Evolutionary conservation across 2,888 invertebrate species (phyloP).

Genomic region (Oscheius sp.): DNA sequence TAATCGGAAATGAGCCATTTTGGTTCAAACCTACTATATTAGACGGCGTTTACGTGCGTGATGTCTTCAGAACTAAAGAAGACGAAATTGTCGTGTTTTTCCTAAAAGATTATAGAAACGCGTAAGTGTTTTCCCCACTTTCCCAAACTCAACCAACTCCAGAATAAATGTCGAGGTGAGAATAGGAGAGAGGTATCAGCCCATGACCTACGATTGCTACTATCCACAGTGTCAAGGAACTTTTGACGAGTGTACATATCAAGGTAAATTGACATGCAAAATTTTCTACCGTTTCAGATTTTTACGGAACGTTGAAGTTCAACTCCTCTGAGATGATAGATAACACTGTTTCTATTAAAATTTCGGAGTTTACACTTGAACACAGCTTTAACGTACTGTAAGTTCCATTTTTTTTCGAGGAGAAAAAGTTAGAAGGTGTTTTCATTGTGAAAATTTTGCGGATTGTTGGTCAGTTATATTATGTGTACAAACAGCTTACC

Average conservation of each 20-base stretch:
- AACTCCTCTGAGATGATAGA: background rate
- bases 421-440: too few species aligned
- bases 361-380: conserved; percentile 8
- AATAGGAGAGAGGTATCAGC: background rate
- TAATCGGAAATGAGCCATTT: conserved; percentile 14
- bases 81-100: conserved; percentile 24
- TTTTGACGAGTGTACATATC: conserved; percentile 13
- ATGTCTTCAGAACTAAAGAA: conserved; percentile 11
- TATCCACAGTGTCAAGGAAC: conserved; percentile 24
- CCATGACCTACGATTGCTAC: conserved; percentile 10
- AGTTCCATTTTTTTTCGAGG: background rate
- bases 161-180: conserved; percentile 1
- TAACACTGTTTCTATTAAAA: background rate
- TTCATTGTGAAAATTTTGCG: too few species aligned
- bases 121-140: background rate
- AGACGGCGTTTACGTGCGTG: conserved; percentile 17
- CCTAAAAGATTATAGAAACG: conserved; percentile 24
- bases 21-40: conserved; percentile 17
- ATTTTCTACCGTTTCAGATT: background rate
- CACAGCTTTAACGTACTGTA: conserved; percentile 5
- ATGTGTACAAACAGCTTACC: too few species aligned
- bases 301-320: conserved; percentile 7
- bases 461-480: too few species aligned
- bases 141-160: background rate
- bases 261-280: background rate